These are phyloP conservation scores for Caenorhabditis afra DNA, from an alignment of 2,888 invertebrate genomes.

Conservation along the genomic window DNA sequence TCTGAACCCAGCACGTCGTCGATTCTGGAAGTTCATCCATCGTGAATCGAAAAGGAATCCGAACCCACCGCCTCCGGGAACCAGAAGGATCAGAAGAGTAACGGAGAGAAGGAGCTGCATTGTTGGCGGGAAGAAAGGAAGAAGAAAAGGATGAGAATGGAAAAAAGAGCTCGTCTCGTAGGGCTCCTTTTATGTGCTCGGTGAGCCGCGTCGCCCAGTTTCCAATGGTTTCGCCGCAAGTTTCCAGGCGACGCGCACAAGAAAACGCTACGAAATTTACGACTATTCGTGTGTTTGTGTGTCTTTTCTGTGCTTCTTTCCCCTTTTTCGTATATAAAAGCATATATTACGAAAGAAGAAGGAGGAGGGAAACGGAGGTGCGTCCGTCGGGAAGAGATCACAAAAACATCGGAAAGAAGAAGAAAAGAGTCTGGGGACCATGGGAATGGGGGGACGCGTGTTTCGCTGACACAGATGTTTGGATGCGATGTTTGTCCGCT, in stretches of 20 bases:
- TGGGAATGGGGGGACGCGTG: not conserved
- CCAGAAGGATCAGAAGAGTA: constrained; percentile 16
- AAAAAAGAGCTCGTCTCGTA: constrained; percentile 1
- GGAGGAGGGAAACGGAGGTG: not conserved
- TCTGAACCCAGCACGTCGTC: constrained; percentile 52
- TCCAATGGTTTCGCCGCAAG: constrained; percentile 46
- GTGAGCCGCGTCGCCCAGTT: constrained; percentile 9
- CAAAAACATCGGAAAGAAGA: constrained; percentile 4
- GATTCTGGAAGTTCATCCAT: constrained; percentile 49
- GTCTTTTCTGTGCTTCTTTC: constrained; percentile 17
- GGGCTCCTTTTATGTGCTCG: constrained; percentile 24
- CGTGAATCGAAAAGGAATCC: not conserved
- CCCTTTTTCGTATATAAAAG: constrained; percentile 18
- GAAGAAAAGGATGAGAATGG: constrained; percentile 12
- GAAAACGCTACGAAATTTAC: constrained; percentile 34
- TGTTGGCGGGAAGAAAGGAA: not conserved
- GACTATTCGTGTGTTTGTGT: constrained; percentile 30
- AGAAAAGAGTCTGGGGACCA: not conserved
- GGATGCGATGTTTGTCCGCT: not conserved
- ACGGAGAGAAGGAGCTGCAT: constrained; percentile 26
- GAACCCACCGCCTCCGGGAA: constrained; percentile 20
- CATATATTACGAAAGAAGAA: constrained; percentile 20
- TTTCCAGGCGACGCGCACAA: constrained; percentile 46
- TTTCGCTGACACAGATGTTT: constrained; percentile 4
- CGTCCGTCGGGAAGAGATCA: constrained; percentile 9